phyloP scores from a whole-genome alignment of 37 sponge, comb jelly and placozoan species.

The Geodia barretti region DNA sequence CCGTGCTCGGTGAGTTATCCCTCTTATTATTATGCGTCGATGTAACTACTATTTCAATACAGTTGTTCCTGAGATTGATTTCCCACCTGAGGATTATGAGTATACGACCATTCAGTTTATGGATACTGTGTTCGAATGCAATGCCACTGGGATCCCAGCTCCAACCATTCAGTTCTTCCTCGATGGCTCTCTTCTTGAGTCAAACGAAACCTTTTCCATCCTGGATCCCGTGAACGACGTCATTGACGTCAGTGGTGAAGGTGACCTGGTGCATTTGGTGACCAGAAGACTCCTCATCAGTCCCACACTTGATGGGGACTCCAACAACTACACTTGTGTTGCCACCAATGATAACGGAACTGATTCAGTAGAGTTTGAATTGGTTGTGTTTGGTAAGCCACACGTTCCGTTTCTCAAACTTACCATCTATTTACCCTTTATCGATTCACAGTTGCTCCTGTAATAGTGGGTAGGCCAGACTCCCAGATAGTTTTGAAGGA shows the following conservation, averaged over 20 bases:
- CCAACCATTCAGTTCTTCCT: slow-evolving; percentile 28
- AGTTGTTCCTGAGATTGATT: slow-evolving; percentile 7
- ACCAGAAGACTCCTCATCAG: background rate
- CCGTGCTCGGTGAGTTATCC: slow-evolving; percentile 55
- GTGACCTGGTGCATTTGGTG: background rate
- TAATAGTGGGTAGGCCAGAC: background rate
- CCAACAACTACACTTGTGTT: slow-evolving; percentile 55
- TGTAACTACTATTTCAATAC: background rate
- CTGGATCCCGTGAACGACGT: background rate
- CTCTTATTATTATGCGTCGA: too few species aligned
- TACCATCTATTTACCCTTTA: background rate
- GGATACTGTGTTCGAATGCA: slow-evolving; percentile 31
- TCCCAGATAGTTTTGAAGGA: slow-evolving; percentile 6
- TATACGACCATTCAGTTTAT: slow-evolving; percentile 19
- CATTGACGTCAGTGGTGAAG: background rate
- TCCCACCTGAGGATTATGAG: slow-evolving; percentile 3
- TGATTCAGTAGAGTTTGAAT: slow-evolving; percentile 21
- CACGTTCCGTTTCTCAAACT: too few species aligned
- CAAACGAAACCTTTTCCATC: background rate
- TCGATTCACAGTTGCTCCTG: slow-evolving; percentile 17
- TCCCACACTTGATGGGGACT: slow-evolving; percentile 36
- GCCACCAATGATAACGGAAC: slow-evolving; percentile 29
- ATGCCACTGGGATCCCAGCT: slow-evolving; percentile 61
- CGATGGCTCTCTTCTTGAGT: background rate
- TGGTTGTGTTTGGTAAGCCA: slow-evolving; percentile 28